These are phyloP conservation scores for Eurystomus gularis DNA, from an alignment of 2,113 vertebrate species.

Conservation along the genomic window DNA sequence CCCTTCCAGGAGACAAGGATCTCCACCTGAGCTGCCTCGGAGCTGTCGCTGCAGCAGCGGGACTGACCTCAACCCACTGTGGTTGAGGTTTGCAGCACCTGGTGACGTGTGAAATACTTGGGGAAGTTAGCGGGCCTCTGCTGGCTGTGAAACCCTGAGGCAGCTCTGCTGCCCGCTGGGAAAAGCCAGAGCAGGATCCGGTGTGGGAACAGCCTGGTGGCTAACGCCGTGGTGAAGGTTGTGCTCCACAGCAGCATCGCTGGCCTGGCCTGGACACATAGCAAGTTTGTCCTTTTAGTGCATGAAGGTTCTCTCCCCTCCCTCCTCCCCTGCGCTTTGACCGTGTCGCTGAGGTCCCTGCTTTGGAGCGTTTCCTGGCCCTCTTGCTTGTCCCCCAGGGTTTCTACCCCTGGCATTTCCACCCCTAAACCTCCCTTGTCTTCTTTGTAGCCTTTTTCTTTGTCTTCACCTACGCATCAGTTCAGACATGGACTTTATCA, in stretches of 20 bases:
- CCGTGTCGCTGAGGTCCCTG: not conserved
- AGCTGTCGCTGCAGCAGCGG: not conserved
- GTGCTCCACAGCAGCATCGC: not conserved
- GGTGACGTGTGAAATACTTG: fast-evolving
- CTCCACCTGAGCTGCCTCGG: not conserved
- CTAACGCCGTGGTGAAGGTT: not conserved
- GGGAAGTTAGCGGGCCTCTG: not conserved
- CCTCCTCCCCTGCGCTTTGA: not conserved
- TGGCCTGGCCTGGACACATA: not conserved
- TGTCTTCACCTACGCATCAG: not conserved
- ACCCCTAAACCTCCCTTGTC: not conserved
- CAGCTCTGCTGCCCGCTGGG: not conserved
- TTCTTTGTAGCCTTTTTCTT: not conserved
- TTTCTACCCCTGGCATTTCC: not conserved
- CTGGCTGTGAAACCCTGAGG: too few species aligned
- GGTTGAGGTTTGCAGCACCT: not conserved
- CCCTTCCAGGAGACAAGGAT: not conserved
- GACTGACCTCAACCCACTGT: not conserved
- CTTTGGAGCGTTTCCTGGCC: not conserved
- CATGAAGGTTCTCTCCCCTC: not conserved
- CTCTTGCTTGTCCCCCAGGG: not conserved
- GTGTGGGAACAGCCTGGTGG: not conserved
- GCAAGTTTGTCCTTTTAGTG: not conserved
- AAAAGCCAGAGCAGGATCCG: not conserved
- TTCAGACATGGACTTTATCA: not conserved